A percentile compares a stretch with the other conserved stretches of the same genome.
Conservation (phyloP, 2,888 invertebrate species). For the Lymantria dispar region DNA sequence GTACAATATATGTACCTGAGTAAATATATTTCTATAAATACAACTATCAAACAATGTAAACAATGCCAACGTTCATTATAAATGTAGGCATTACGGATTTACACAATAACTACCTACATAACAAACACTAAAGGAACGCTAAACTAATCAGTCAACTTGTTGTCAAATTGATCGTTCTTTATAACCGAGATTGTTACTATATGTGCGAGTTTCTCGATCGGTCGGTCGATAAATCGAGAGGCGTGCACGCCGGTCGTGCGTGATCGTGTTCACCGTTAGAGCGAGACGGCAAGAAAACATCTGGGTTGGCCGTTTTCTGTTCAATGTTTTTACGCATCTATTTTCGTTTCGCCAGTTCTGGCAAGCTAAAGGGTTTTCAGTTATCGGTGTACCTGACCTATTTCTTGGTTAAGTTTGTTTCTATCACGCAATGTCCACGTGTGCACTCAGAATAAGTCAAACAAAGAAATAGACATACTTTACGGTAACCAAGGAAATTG, state of each 20-base stretch:
- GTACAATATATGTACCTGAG: not conserved
- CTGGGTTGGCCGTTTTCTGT: constrained; percentile 45
- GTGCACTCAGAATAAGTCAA: not conserved
- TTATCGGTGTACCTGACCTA: constrained; percentile 24
- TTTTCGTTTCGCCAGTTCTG: constrained; percentile 27
- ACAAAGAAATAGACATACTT: not conserved
- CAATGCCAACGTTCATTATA: not conserved
- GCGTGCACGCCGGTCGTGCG: constrained; percentile 43
- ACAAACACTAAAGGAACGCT: constrained; percentile 21
- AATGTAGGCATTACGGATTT: constrained; percentile 12
- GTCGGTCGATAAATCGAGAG: constrained; percentile 27
- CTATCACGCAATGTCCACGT: constrained; percentile 1
- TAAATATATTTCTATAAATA: too few relatives aligned
- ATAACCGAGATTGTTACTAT: constrained; percentile 17
- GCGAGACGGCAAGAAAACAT: constrained; percentile 55
- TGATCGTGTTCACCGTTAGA: constrained; percentile 42
- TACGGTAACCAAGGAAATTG: not conserved
- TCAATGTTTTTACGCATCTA: constrained; percentile 39
- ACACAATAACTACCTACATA: constrained; percentile 6
- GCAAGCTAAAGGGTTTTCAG: constrained; percentile 30
- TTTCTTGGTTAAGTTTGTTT: constrained; percentile 9
- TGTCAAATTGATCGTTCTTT: constrained; percentile 6
- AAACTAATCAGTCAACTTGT: constrained; percentile 14
- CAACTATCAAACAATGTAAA: not conserved
- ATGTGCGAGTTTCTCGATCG: constrained; percentile 8